phyloP scores from a whole-genome alignment of 1,140 invertebrate genomes.

The honey bee (Apis mellifera) region Amel_HAv3.1 CM009936.2:573001-573500 shows the following conservation, averaged over 20 bases:
- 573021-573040: neutral
- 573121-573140: neutral
- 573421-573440: no score
- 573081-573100: neutral
- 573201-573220: neutral
- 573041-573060: neutral
- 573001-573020: neutral
- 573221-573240: neutral
- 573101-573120: constrained; percentile 10
- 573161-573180: neutral
- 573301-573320: neutral
- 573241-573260: neutral
- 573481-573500: neutral
- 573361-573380: neutral
- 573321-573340: neutral
- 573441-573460: neutral
- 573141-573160: neutral
- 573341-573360: neutral
- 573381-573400: neutral
- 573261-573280: no score
- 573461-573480: neutral
- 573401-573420: no score
- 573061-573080: neutral
- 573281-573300: no score
- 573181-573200: neutral